Evolutionary conservation across 1,140 invertebrate species (phyloP), one percentile per base, ranked within the genome.

Genomic region (Drosophila pruinosa): DNA sequence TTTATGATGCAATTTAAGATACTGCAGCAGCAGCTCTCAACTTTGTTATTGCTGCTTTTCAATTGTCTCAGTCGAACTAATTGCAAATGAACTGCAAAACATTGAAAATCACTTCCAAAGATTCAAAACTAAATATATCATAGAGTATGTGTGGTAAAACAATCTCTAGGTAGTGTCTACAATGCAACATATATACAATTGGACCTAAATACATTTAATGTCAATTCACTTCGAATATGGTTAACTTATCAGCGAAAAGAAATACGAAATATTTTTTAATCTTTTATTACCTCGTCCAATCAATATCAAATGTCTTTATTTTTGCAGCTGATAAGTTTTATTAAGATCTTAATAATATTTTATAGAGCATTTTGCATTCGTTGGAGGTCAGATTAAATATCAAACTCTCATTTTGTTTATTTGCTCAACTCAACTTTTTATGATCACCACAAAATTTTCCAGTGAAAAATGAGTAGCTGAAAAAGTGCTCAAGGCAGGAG

Each of bases 1-100:
- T 86, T 86, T 86, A 86, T 73, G 81, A 78, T 57, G 64, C 81
- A 76, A 81, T 86, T 86, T 81, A 75, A 78, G 82, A 77, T 81
- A 86, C 77, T 81, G 77, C 77, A 34, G 48, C 82, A 67, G 70
- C 63, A 62, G 31, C 47, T 70, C 58, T 39, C 41, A 31, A 12
- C 71, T 77, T 85, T 65, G 77, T 45, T 59, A 67, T 64, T 65
- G 47, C 70, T 72, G 70, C 63, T 81, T 86, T 81, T 78, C 85
- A 86, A 86, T 88, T 86, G 81, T 88, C 70, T 36, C 58, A 57
- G 62, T 34, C 59, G 48, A 81, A 69, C 72, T 69, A 72, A 73
- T 86, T 80, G 63, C 22, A 45, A 41, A 22, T 17, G 19, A n/a
- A 45, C 41, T 19, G 7, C 17, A 41, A 41, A 41, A 19, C 15